Conservation (phyloP, 2,888 invertebrate genomes). For the Orthosia gracilis region DNA sequence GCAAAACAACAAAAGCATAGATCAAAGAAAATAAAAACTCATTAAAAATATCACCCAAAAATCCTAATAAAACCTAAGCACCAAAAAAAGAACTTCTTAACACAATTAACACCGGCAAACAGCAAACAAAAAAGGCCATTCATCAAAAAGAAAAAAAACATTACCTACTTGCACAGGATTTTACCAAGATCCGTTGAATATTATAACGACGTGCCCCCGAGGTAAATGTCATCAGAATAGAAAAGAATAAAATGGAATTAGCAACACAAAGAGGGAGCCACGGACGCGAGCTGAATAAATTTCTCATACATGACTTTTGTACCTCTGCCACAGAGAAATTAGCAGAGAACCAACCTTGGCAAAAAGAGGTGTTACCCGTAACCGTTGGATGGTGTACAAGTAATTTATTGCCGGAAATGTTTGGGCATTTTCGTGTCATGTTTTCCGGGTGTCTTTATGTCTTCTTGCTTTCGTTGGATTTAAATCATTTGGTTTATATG, state of each 20-base stretch:
- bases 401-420: slow-evolving; percentile 42
- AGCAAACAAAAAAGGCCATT: slow-evolving; percentile 45
- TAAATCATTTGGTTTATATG: neutral
- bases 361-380: slow-evolving; percentile 40
- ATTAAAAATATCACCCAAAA: neutral
- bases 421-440: slow-evolving; percentile 15
- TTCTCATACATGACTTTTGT: slow-evolving; percentile 79
- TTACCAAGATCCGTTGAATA: slow-evolving; percentile 70
- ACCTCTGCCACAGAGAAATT: slow-evolving; percentile 63
- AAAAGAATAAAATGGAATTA: slow-evolving; percentile 84
- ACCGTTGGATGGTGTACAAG: slow-evolving; percentile 35
- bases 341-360: slow-evolving; percentile 33
- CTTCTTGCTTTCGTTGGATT: neutral
- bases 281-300: slow-evolving; percentile 80
- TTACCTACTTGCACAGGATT: slow-evolving; percentile 45
- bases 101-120: slow-evolving; percentile 45
- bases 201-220: slow-evolving; percentile 68
- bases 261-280: slow-evolving; percentile 79
- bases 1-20: neutral
- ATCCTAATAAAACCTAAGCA: neutral
- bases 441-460: neutral
- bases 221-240: slow-evolving; percentile 77
- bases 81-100: slow-evolving; percentile 16
- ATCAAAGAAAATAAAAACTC: neutral
- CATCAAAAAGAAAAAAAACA: slow-evolving; percentile 48